These are phyloP conservation scores for Rhynchophorus ferrugineus DNA, from an alignment of 1,140 invertebrate genomes.

Conservation along the genomic window DNA sequence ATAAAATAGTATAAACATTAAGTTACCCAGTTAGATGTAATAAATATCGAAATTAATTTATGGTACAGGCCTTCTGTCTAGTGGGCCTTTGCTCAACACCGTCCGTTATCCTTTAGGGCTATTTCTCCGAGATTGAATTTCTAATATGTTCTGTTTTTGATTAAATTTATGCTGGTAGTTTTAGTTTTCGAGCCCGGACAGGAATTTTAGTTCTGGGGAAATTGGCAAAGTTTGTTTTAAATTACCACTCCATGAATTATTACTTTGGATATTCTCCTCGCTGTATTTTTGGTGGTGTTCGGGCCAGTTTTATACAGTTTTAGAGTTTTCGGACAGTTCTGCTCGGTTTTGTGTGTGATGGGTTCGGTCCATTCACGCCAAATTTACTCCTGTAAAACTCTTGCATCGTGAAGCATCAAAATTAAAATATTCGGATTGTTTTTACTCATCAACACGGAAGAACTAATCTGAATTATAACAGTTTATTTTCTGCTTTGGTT, in stretches of 20 bases:
- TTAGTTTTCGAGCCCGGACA: conserved; percentile 29
- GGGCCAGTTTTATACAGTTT: neutral
- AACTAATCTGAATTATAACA: too few relatives aligned
- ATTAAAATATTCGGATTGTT: too few relatives aligned
- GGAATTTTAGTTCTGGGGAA: conserved; percentile 30
- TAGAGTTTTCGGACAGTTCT: conserved; percentile 20
- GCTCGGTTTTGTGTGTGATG: conserved; percentile 17
- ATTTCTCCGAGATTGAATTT: conserved; percentile 41
- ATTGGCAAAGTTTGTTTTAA: conserved; percentile 32
- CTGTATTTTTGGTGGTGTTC: conserved; percentile 14
- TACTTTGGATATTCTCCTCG: conserved; percentile 16
- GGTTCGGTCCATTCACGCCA: conserved; percentile 6
- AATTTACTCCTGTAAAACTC: too few relatives aligned
- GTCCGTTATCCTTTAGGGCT: conserved; percentile 35
- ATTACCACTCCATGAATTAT: conserved; percentile 31
- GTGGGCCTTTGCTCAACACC: conserved; percentile 13
- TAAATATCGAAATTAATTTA: neutral
- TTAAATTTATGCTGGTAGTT: conserved; percentile 39
- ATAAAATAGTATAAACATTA: too few relatives aligned
- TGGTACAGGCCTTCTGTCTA: neutral
- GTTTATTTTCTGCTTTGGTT: too few relatives aligned
- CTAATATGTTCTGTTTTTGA: conserved; percentile 42
- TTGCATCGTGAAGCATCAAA: too few relatives aligned
- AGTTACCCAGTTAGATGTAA: too few relatives aligned
- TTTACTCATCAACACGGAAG: too few relatives aligned